A percentile compares a stretch with the other conserved stretches of the same genome.
Evolutionary conservation across 2,113 vertebrate species (phyloP).

Genomic region (Dendrocopos noguchii): DNA sequence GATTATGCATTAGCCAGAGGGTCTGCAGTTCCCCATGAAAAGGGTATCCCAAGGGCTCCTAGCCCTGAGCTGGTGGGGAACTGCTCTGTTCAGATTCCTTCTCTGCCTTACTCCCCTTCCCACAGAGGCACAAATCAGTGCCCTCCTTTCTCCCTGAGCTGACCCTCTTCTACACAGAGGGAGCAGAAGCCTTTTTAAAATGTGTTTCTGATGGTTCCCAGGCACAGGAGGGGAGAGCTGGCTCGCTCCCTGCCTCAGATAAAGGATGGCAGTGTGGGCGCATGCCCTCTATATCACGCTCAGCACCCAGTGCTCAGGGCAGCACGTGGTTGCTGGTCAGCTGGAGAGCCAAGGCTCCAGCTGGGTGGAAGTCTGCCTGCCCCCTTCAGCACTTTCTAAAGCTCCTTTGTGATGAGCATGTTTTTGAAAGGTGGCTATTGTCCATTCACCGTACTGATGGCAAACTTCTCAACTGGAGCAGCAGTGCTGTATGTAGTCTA

Average conservation of each 20-base stretch:
- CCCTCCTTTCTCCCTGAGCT: constrained; percentile 1
- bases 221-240: background rate
- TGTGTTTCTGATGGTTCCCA: background rate
- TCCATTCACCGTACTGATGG: background rate
- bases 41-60: background rate
- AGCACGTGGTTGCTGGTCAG: rapidly evolving
- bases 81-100: background rate
- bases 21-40: background rate
- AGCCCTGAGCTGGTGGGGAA: rapidly evolving
- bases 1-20: rapidly evolving
- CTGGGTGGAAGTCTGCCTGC: background rate
- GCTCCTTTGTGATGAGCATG: background rate
- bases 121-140: background rate
- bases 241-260: background rate
- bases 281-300: rapidly evolving
- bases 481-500: background rate
- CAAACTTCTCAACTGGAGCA: background rate
- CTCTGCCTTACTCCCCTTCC: background rate
- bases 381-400: background rate
- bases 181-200: background rate
- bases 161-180: rapidly evolving
- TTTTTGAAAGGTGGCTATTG: background rate
- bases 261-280: background rate
- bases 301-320: rapidly evolving
- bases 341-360: background rate